Evolutionary conservation across 2,113 vertebrate species (phyloP).

Genomic region (Entosphenus tridentatus): DNA sequence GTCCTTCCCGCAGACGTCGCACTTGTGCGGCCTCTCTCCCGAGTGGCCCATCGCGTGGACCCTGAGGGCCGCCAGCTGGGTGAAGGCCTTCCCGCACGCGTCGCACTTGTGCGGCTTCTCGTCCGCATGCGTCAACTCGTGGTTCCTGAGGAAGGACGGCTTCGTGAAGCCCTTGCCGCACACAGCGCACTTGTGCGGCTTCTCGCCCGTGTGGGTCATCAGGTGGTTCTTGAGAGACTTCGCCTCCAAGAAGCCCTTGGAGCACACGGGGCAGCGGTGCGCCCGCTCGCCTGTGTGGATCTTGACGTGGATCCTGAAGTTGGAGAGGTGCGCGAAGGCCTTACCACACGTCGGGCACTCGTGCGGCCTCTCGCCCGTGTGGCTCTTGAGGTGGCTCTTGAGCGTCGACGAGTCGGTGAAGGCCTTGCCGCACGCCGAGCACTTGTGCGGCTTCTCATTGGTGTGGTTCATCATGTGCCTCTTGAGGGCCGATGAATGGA

Average conservation of each 20-base stretch:
- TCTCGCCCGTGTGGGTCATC: neutral
- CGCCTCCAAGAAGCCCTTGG: neutral
- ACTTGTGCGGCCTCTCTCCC: neutral
- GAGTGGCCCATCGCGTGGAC: neutral
- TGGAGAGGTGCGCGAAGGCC: neutral
- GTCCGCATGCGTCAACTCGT: neutral
- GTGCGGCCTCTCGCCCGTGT: neutral
- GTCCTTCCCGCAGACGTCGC: neutral
- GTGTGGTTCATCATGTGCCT: too few relatives aligned
- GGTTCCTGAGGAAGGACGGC: neutral
- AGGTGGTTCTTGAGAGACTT: neutral
- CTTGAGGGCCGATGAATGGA: too few relatives aligned
- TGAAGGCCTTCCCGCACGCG: neutral
- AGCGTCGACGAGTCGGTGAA: too few relatives aligned
- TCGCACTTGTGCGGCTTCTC: constrained; percentile 4
- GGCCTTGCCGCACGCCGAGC: too few relatives aligned
- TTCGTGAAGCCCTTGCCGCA: constrained; percentile 2
- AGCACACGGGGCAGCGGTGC: neutral
- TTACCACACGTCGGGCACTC: constrained; percentile 1
- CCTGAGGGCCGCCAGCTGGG: neutral
- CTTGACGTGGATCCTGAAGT: neutral
- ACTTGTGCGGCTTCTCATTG: too few relatives aligned
- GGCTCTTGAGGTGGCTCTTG: too few relatives aligned
- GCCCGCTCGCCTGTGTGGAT: neutral
- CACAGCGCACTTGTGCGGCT: neutral